Base-by-base conservation (phyloP, 2,888 invertebrate genomes). In the Neoascia interrupta region DNA sequence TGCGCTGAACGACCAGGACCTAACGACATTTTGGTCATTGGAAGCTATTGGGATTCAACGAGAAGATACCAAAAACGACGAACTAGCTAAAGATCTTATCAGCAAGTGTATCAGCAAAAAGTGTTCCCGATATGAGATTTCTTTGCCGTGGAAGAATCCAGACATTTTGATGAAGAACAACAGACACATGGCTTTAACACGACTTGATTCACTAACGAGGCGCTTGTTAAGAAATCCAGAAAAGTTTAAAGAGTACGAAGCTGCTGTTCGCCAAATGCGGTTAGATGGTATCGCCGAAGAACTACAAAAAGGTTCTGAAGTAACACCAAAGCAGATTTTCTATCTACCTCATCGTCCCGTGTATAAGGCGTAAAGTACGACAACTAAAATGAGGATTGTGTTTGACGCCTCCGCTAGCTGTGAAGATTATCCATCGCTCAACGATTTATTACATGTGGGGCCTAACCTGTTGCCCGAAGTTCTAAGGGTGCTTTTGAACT, bases 381-480 rank as follows among this genome's bases (percentile, higher is more conserved):
- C 34, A 36, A 51, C 51, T 8, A 15, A 37, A 11, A 37, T 54
- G 21, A 10, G 39, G 5, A 41, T 63, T 5, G 39, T 63, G 3
- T 51, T 63, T 31, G 43, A 43, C 11, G 43, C 43, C 5, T 21
- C 43, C 11, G 21, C 23, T 1, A 5, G 18, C 19, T 1, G n/a
- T 28, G 28, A 28, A 13, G 26, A 39, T 15, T 26, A 5, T 10
- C 43, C 36, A 0, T 37, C 66, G 0, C 13, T 68, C 2, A 68
- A 68, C 28, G 39, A 49, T 21, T 10, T 39, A 8, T 31, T 66
- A 5, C 19, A 56, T 1, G 37, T 37, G 2, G 49, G 68, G 2
- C 15, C 16, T 13, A 68, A 68, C 16, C 3, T 68, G n/a, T 18
- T 68, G 0, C 45, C 68, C 0, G 54, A 68, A n/a, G 49, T 58